Conservation (phyloP, 2,113 vertebrate species). For the Reinhardtius hippoglossoides region DNA sequence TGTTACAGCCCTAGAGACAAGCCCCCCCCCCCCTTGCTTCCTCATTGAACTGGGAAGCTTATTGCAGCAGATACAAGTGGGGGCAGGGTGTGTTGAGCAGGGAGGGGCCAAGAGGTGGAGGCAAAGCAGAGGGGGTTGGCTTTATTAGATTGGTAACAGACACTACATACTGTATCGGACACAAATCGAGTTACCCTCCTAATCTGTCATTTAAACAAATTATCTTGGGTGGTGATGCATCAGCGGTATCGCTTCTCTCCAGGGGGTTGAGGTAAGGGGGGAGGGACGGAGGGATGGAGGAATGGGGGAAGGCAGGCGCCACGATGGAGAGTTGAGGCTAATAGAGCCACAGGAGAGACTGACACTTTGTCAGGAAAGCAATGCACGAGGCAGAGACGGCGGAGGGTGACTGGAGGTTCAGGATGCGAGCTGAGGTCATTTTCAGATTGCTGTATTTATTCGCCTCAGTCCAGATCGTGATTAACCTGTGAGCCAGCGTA, state of each 20-base stretch:
- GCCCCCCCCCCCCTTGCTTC: slow-evolving; percentile 20
- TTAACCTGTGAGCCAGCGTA: background rate
- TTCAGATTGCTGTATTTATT: slow-evolving; percentile 1
- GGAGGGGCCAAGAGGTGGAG: slow-evolving; percentile 43
- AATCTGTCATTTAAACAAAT: slow-evolving; percentile 86
- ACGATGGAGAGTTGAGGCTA: slow-evolving; percentile 47
- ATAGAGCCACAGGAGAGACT: slow-evolving; percentile 69
- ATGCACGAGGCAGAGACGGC: slow-evolving; percentile 26
- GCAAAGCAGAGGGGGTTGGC: slow-evolving; percentile 26
- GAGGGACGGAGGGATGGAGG: slow-evolving; percentile 30
- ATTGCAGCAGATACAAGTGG: slow-evolving; percentile 53
- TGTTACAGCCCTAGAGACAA: slow-evolving; percentile 70
- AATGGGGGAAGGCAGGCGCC: slow-evolving; percentile 33
- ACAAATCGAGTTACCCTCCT: slow-evolving; percentile 79
- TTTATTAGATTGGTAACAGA: slow-evolving; percentile 82
- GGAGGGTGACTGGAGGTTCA: slow-evolving; percentile 24
- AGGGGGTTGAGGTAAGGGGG: slow-evolving; percentile 40
- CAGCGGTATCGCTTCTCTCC: slow-evolving; percentile 73
- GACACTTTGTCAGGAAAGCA: slow-evolving; percentile 62
- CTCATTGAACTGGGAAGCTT: slow-evolving; percentile 32
- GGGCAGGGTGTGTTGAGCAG: slow-evolving; percentile 17
- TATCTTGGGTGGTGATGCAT: slow-evolving; percentile 77
- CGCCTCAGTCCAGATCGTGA: background rate
- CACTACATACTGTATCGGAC: slow-evolving; percentile 76
- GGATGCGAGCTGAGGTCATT: background rate